These are phyloP conservation scores for Lasioglossum zephyrum DNA, from an alignment of 2,888 invertebrate genomes.

Conservation along the genomic window DNA sequence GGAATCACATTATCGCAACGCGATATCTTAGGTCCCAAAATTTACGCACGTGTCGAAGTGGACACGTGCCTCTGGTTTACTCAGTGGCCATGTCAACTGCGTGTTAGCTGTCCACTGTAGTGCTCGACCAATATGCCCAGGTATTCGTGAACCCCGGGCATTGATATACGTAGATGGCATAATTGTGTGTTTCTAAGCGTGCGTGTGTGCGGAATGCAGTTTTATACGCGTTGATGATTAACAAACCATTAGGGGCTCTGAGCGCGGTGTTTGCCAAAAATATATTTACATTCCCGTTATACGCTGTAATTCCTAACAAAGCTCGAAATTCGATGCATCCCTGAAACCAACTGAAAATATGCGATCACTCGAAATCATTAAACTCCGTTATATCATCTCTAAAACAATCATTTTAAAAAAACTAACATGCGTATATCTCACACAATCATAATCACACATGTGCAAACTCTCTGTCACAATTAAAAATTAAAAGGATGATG, in stretches of 20 bases:
- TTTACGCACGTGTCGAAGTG: conserved; percentile 11
- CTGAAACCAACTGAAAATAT: too few relatives aligned
- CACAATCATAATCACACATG: too few relatives aligned
- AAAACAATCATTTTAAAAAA: too few relatives aligned
- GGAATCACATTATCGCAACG: background rate
- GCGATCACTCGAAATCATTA: too few relatives aligned
- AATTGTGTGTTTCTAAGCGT: conserved; percentile 16
- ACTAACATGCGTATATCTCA: too few relatives aligned
- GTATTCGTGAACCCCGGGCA: conserved; percentile 30
- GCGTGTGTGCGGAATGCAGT: background rate
- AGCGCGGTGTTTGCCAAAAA: background rate
- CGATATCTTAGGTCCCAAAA: conserved; percentile 13
- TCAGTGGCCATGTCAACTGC: conserved; percentile 42
- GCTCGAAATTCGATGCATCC: background rate
- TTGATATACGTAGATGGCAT: conserved; percentile 5
- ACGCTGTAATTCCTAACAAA: background rate
- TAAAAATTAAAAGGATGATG: too few relatives aligned
- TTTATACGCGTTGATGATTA: conserved; percentile 12
- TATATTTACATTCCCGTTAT: background rate
- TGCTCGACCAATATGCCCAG: conserved; percentile 49
- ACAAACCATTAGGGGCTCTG: conserved; percentile 6
- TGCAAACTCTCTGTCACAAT: too few relatives aligned
- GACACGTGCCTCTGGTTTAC: conserved; percentile 35
- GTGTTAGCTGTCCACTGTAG: conserved; percentile 38
- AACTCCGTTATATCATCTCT: too few relatives aligned